phyloP scores from a whole-genome alignment of 2,113 vertebrate species.

The Prochilodus magdalenae region DNA sequence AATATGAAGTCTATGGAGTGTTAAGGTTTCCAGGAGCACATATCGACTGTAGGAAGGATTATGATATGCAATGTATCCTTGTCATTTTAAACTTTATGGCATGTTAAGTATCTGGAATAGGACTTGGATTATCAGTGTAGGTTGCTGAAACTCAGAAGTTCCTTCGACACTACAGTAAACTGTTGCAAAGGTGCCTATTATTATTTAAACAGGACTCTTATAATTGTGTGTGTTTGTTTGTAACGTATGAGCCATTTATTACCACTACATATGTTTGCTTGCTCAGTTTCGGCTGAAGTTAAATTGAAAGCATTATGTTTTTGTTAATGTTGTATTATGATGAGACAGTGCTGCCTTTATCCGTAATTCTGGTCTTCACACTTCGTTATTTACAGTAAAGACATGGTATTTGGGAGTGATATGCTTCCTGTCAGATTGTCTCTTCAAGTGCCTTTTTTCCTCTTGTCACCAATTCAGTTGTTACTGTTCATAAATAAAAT shows the following conservation, averaged over 20 bases:
- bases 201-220: background rate
- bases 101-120: slow-evolving; percentile 10
- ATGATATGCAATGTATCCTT: background rate
- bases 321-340: background rate
- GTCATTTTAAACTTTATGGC: slow-evolving; percentile 6
- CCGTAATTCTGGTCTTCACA: background rate
- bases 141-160: background rate
- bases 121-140: background rate
- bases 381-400: background rate
- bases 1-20: background rate
- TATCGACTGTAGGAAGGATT: background rate
- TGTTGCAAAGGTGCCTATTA: background rate
- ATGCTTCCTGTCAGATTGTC: background rate
- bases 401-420: background rate
- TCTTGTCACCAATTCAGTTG: background rate
- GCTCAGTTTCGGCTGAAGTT: background rate
- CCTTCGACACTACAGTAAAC: background rate
- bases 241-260: background rate
- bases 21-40: background rate
- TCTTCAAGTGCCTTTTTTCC: slow-evolving; percentile 2
- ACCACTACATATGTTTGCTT: slow-evolving; percentile 14
- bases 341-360: background rate
- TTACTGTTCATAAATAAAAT: background rate
- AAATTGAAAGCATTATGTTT: background rate
- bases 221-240: background rate